phyloP scores from a whole-genome alignment of 1,140 invertebrate species.

The Brachionus rotundiformis region DNA sequence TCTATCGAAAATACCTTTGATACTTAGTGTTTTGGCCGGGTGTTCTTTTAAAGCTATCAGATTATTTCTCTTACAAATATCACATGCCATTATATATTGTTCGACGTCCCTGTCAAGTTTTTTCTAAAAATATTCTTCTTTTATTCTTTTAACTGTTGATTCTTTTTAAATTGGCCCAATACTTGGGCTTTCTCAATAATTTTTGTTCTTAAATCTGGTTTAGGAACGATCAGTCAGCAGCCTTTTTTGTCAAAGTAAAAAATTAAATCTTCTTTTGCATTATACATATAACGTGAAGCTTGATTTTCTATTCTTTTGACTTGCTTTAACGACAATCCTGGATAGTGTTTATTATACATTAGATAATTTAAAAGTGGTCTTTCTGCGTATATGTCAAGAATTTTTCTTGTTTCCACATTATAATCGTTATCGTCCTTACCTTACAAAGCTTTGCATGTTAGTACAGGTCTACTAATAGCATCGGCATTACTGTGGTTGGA shows the following conservation, averaged over 20 bases:
- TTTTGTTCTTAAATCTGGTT: neutral
- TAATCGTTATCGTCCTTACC: neutral
- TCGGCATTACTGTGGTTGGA: constrained; percentile 47
- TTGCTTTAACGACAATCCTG: constrained; percentile 1
- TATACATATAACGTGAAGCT: neutral
- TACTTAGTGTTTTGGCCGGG: neutral
- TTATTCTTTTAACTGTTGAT: neutral
- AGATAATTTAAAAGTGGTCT: neutral
- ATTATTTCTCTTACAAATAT: neutral
- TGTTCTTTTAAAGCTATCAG: neutral
- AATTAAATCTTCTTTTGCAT: neutral
- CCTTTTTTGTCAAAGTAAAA: neutral
- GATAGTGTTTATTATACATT: neutral
- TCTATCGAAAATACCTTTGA: neutral
- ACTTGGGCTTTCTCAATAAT: constrained; percentile 24
- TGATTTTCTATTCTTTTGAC: neutral
- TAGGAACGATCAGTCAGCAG: neutral
- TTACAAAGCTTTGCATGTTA: neutral
- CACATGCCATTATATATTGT: neutral
- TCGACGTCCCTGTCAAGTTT: neutral
- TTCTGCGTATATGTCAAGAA: neutral
- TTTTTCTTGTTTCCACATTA: neutral
- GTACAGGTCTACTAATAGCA: constrained; percentile 40
- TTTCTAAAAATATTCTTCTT: constrained; percentile 37
- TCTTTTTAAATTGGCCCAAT: constrained; percentile 26